phyloP scores from a whole-genome alignment of 2,888 invertebrate species.

The Chymomyza caudatula region DNA sequence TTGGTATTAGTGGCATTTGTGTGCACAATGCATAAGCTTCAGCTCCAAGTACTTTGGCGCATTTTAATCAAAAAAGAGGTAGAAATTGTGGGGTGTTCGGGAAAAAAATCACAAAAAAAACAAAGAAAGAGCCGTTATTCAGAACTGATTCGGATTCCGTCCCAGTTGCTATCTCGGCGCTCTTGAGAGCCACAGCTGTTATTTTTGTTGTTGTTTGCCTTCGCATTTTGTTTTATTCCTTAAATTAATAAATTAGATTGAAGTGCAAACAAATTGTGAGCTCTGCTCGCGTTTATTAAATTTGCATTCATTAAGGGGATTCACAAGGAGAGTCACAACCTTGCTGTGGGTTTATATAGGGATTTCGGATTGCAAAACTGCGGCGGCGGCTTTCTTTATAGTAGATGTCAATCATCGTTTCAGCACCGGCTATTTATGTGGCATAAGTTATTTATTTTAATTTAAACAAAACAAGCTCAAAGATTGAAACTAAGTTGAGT shows the following conservation, averaged over 20 bases:
- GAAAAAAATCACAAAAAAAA: not conserved
- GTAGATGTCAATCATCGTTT: slow-evolving; percentile 1
- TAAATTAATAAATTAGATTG: slow-evolving; percentile 62
- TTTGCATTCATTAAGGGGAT: slow-evolving; percentile 55
- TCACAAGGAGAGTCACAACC: not conserved
- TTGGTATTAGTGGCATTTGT: too few relatives aligned
- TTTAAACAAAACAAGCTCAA: slow-evolving; percentile 28
- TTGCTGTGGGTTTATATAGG: not conserved
- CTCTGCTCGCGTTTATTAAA: slow-evolving; percentile 46
- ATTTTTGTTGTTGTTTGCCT: slow-evolving; percentile 18
- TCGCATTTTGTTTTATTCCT: slow-evolving; percentile 1
- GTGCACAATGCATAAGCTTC: too few relatives aligned
- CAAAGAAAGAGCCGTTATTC: slow-evolving; percentile 21
- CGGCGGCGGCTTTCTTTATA: not conserved
- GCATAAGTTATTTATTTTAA: slow-evolving; percentile 38
- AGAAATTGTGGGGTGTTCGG: not conserved
- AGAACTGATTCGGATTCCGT: slow-evolving; percentile 22
- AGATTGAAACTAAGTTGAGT: slow-evolving; percentile 7
- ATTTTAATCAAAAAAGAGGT: not conserved
- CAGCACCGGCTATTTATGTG: slow-evolving; percentile 39
- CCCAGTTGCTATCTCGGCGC: not conserved
- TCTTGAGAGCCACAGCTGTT: not conserved
- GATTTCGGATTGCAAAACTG: not conserved
- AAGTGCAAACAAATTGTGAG: slow-evolving; percentile 55
- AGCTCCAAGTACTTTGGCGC: not conserved